phyloP scores from a whole-genome alignment of 2,113 vertebrate genomes.

The Henicopernis longicauda region DNA sequence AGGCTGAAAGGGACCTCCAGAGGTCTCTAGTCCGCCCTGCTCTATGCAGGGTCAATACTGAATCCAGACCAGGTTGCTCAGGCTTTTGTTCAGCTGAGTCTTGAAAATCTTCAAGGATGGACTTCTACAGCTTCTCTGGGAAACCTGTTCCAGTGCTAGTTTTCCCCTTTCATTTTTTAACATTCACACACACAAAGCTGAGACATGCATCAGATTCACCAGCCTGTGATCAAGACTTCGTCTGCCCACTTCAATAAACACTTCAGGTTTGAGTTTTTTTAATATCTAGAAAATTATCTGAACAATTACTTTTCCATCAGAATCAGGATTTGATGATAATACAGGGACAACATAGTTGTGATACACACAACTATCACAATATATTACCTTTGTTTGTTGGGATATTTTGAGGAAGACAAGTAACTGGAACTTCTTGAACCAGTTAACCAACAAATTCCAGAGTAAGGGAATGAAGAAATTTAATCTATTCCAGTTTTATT shows the following conservation, averaged over 20 bases:
- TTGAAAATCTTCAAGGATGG: neutral
- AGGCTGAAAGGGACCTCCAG: neutral
- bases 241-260: neutral
- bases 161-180: neutral
- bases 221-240: neutral
- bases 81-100: neutral
- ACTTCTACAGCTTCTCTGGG: neutral
- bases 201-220: neutral
- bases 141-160: neutral
- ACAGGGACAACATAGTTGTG: neutral
- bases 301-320: neutral
- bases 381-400: neutral
- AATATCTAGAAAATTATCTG: neutral
- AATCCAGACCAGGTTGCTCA: neutral
- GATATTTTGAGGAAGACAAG: neutral
- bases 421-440: neutral
- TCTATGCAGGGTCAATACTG: neutral
- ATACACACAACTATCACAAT: neutral
- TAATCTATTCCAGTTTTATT: neutral
- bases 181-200: neutral
- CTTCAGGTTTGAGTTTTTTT: neutral
- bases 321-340: neutral
- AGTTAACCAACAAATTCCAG: neutral
- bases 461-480: neutral
- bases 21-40: neutral